Evolutionary conservation across 1,140 invertebrate species (phyloP).

Genomic region (Amyelois transitella): DNA sequence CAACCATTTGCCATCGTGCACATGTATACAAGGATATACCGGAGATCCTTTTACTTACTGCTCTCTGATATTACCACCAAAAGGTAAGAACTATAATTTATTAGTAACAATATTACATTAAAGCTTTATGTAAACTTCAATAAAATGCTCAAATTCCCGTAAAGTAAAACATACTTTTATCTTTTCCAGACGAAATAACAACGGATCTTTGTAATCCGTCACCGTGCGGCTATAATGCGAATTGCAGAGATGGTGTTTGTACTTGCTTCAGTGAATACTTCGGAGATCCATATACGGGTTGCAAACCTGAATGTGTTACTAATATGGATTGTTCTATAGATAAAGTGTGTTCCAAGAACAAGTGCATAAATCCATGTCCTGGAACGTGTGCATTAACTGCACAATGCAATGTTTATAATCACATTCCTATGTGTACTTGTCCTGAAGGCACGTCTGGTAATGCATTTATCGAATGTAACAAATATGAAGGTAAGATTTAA

Average conservation of each 20-base stretch:
- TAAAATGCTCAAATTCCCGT: background rate
- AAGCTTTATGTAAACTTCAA: conserved; percentile 1
- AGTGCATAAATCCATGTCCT: conserved; percentile 83
- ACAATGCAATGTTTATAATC: conserved; percentile 80
- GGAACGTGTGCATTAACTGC: conserved; percentile 81
- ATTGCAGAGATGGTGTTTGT: conserved; percentile 78
- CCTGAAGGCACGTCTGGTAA: conserved; percentile 76
- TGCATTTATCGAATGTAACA: conserved; percentile 78
- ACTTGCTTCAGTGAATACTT: conserved; percentile 79
- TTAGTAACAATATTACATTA: background rate
- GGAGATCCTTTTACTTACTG: conserved; percentile 80
- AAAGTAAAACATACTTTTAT: no score
- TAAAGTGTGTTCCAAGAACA: conserved; percentile 80
- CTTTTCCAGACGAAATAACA: conserved; percentile 64
- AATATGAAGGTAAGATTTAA: conserved; percentile 40
- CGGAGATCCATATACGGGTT: conserved; percentile 81
- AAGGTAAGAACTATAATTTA: conserved; percentile 69
- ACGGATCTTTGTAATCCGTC: conserved; percentile 80
- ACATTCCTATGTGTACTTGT: conserved; percentile 82
- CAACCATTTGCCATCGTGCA: conserved; percentile 79
- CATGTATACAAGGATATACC: conserved; percentile 77
- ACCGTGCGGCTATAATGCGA: conserved; percentile 82
- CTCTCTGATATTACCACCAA: conserved; percentile 45
- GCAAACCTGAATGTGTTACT: conserved; percentile 81
- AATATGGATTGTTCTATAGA: conserved; percentile 80